Conservation (phyloP, 2,888 invertebrate genomes). For the Nomada fucata region DNA sequence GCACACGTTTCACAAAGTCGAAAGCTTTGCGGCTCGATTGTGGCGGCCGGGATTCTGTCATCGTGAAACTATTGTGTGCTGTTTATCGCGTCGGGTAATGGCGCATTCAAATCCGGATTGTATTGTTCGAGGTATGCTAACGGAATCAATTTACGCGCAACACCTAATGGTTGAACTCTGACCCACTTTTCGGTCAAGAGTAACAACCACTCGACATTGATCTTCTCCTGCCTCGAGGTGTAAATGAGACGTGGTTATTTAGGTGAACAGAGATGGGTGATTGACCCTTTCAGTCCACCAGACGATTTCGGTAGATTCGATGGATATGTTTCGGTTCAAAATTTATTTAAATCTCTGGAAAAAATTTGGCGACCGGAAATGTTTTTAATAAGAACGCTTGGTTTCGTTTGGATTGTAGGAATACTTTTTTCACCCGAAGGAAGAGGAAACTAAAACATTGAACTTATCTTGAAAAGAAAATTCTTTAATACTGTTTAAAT, state of each 20-base stretch:
- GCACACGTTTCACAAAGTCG: background rate
- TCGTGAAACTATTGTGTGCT: background rate
- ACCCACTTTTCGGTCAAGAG: constrained; percentile 43
- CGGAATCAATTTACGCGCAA: constrained; percentile 24
- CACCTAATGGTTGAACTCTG: constrained; percentile 32
- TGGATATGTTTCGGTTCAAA: too few relatives aligned
- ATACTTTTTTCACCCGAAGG: too few relatives aligned
- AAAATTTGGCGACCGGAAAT: too few relatives aligned
- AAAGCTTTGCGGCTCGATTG: background rate
- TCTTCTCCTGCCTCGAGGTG: constrained; percentile 1
- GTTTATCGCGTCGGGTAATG: constrained; percentile 25
- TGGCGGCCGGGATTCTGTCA: background rate
- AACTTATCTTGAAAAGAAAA: too few relatives aligned
- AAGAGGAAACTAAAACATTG: too few relatives aligned
- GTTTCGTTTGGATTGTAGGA: too few relatives aligned
- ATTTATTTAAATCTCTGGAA: too few relatives aligned
- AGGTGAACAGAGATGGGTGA: background rate
- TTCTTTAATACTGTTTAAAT: background rate
- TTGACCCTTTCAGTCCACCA: too few relatives aligned
- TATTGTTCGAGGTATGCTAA: background rate
- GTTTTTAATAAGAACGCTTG: too few relatives aligned
- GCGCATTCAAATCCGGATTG: constrained; percentile 32
- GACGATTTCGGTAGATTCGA: too few relatives aligned
- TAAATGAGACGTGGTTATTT: background rate
- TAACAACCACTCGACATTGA: constrained; percentile 46